Conservation (phyloP, 1,140 invertebrate species). For the Conus ventricosus region DNA sequence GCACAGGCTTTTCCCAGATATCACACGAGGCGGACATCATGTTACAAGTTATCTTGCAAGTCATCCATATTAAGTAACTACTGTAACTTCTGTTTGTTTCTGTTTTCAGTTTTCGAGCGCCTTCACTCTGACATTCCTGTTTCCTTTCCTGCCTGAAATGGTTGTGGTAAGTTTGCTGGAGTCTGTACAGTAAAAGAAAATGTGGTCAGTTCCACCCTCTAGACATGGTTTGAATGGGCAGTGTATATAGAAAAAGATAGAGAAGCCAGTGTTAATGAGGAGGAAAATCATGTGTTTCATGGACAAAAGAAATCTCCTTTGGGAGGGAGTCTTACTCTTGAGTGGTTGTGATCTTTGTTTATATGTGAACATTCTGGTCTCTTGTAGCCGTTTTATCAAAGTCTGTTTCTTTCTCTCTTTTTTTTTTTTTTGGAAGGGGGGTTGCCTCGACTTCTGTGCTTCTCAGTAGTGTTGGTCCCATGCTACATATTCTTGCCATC, state of each 20-base stretch:
- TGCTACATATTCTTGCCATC: no score
- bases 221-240: no score
- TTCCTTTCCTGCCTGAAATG: slow-evolving; percentile 72
- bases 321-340: neutral
- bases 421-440: no score
- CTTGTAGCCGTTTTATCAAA: no score
- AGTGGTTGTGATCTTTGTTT: no score
- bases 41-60: neutral
- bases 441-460: no score
- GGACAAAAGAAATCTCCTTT: neutral
- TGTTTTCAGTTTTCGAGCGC: slow-evolving; percentile 67
- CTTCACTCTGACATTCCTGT: slow-evolving; percentile 65
- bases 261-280: neutral
- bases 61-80: neutral
- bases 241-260: neutral
- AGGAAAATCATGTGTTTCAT: neutral
- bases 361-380: no score
- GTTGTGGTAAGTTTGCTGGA: slow-evolving; percentile 61
- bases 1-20: neutral
- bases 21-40: neutral
- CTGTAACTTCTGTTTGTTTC: neutral
- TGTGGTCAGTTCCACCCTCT: neutral
- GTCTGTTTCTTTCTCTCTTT: no score
- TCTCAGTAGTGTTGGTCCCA: no score
- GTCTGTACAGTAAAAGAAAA: neutral